phyloP scores from a whole-genome alignment of 2,113 vertebrate species.

The Petroica traversi region DNA sequence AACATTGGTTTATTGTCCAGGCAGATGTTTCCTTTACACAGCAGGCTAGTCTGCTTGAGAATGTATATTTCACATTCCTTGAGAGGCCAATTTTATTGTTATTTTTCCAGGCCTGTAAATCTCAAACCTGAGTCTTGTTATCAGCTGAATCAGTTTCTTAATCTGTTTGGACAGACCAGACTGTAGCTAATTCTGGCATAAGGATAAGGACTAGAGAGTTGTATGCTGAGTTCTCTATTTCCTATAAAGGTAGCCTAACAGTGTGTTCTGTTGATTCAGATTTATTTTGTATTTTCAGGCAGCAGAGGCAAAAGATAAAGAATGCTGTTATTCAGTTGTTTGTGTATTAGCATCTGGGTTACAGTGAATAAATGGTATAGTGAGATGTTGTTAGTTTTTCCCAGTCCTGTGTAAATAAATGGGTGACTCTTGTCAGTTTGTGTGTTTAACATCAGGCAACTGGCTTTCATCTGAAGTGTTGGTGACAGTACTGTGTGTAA shows the following conservation, averaged over 20 bases:
- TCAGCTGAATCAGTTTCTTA: not conserved
- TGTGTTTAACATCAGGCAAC: not conserved
- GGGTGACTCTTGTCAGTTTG: not conserved
- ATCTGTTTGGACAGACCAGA: not conserved
- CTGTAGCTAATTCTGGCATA: not conserved
- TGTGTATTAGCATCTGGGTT: not conserved
- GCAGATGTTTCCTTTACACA: not conserved
- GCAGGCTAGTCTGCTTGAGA: not conserved
- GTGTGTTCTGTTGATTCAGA: not conserved
- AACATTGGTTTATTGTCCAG: not conserved
- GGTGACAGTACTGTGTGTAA: not conserved
- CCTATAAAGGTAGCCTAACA: not conserved
- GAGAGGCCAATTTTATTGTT: not conserved
- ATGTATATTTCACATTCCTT: accelerated
- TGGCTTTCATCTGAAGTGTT: not conserved
- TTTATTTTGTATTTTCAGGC: not conserved
- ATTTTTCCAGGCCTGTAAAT: not conserved
- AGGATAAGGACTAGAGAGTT: not conserved
- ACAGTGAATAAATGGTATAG: not conserved
- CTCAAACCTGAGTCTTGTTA: not conserved
- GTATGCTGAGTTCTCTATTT: not conserved
- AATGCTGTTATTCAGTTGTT: not conserved
- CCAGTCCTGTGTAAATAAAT: not conserved
- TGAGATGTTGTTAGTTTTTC: not conserved
- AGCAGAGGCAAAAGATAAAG: not conserved